Percentiles rank a stretch among this genome's conserved stretches.
Conservation (phyloP, 2,113 vertebrate species). For the Steatornis caripensis region DNA sequence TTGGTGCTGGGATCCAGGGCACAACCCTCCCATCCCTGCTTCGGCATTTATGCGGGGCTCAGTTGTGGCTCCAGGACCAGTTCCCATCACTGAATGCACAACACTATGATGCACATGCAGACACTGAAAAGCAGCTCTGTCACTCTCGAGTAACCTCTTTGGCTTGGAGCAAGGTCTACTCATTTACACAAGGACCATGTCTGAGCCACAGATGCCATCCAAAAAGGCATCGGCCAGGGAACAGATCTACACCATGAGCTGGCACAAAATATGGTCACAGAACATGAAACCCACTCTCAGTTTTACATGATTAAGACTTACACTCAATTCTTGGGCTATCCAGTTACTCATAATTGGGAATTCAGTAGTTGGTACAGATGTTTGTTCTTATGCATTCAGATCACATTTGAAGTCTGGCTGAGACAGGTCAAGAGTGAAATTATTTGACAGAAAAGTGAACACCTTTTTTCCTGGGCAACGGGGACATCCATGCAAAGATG, state of each 20-base stretch:
- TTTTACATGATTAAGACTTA: neutral
- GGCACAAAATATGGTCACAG: neutral
- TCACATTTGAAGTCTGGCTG: neutral
- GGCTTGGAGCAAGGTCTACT: neutral
- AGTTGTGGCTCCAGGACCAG: neutral
- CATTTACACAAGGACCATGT: neutral
- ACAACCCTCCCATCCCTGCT: neutral
- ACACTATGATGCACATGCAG: rapidly evolving
- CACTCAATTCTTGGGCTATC: neutral
- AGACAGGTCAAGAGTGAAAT: neutral
- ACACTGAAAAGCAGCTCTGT: neutral
- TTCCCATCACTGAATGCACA: neutral
- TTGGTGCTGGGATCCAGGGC: neutral
- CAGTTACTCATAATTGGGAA: neutral
- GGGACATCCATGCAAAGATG: neutral
- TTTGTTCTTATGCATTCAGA: neutral
- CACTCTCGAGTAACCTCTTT: neutral
- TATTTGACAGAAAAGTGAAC: neutral
- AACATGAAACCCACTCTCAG: neutral
- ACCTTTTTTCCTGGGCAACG: neutral
- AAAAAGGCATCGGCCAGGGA: neutral
- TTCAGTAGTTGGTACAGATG: neutral
- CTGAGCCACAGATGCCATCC: neutral
- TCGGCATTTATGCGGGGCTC: rapidly evolving
- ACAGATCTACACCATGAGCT: neutral